Conservation (phyloP, 2,797 vertebrate species). For the Poecilia picta region DNA sequence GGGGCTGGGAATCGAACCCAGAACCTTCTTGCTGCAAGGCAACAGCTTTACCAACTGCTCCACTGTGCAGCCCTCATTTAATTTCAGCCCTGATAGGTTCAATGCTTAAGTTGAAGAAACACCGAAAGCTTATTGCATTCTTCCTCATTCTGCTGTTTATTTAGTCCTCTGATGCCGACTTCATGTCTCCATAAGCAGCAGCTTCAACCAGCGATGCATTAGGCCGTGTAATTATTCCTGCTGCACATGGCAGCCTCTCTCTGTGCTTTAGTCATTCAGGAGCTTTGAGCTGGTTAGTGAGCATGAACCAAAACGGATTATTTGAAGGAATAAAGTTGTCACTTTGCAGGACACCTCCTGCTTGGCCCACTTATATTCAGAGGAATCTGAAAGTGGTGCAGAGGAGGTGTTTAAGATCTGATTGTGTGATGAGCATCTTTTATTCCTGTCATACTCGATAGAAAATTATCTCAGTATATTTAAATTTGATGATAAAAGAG, state of each 20-base stretch:
- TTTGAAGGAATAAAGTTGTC: constrained; percentile 33
- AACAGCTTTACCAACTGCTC: too few species aligned
- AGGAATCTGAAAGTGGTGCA: constrained; percentile 10
- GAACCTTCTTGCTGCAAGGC: too few species aligned
- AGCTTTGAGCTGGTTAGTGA: constrained; percentile 45
- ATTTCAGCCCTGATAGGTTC: background rate
- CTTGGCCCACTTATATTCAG: constrained; percentile 17
- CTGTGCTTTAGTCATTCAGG: constrained; percentile 20
- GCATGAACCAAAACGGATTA: constrained; percentile 48
- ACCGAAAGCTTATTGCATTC: background rate
- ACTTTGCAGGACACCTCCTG: constrained; percentile 25
- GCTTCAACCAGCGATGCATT: constrained; percentile 35
- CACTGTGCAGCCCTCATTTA: too few species aligned
- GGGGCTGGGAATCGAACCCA: too few species aligned
- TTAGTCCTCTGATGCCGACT: constrained; percentile 26
- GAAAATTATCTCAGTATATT: background rate
- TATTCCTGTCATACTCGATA: background rate
- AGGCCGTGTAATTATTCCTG: constrained; percentile 54
- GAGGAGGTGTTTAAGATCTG: constrained; percentile 1
- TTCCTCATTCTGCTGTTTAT: constrained; percentile 20
- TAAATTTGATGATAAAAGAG: background rate
- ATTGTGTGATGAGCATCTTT: background rate
- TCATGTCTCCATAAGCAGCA: constrained; percentile 41
- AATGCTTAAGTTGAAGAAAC: background rate
- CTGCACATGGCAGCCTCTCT: constrained; percentile 45